Evolutionary conservation across 2,797 vertebrate genomes (phyloP).

Genomic region (Intellagama lesueurii): DNA sequence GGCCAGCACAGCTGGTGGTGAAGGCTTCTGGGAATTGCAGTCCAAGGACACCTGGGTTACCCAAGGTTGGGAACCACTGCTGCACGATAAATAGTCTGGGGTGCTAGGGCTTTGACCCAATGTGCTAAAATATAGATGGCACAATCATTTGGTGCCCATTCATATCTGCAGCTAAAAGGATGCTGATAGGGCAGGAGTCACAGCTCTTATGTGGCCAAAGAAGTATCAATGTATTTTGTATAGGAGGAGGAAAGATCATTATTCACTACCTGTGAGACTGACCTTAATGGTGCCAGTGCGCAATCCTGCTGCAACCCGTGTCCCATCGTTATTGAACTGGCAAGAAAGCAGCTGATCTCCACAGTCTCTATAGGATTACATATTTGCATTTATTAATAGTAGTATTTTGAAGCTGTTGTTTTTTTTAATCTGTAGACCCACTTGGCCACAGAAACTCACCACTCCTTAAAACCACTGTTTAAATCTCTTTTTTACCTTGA

Average conservation of each 20-base stretch:
- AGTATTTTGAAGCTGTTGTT: background rate
- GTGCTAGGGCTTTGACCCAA: too few species aligned
- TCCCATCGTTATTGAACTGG: constrained; percentile 36
- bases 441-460: too few species aligned
- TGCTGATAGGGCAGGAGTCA: too few species aligned
- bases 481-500: too few species aligned
- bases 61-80: too few species aligned
- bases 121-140: too few species aligned
- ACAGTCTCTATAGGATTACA: constrained; percentile 20
- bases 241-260: too few species aligned
- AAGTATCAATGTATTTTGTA: background rate
- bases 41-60: background rate
- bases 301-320: constrained; percentile 7
- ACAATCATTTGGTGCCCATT: too few species aligned
- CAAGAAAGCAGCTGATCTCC: constrained; percentile 45
- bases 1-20: background rate
- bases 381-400: background rate
- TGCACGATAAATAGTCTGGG: too few species aligned
- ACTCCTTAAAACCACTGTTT: too few species aligned
- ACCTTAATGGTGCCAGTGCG: constrained; percentile 33
- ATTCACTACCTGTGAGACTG: background rate
- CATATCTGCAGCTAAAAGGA: too few species aligned
- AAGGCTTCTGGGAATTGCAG: background rate
- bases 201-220: background rate
- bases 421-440: background rate